Base-by-base conservation (phyloP, 2,888 invertebrate genomes). In the Nephrotoma appendiculata region DNA sequence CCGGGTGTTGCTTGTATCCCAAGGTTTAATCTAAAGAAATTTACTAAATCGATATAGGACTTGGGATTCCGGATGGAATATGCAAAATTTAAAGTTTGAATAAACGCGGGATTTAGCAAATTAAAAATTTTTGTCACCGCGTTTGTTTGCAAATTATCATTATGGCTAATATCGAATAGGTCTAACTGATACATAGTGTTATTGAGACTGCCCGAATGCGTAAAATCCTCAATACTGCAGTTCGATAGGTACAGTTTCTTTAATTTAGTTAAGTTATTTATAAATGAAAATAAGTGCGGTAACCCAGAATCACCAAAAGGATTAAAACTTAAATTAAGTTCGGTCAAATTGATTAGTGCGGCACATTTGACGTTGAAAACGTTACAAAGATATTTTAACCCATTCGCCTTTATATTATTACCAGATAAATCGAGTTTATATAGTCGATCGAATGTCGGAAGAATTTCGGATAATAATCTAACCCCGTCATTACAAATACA, bases 291-390 rank as follows among this genome's bases (percentile, higher is more conserved):
- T 57, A 94, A 88, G 71, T 91, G 89, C 85, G 90, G 89, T 1
- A 93, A 88, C 88, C 93, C 92, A 71, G 90, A 90, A 88, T 95
- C 93, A 0, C 93, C 93, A 87, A 97, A 92, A 0, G 94, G 94
- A 91, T 98, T 98, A 88, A 93, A 94, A 89, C 95, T 95, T 0
- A 98, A 90, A 89, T 96, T 94, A 0, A 98, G 89, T 87, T 93
- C 93, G 89, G 93, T 93, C 84, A 95, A 89, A 9, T 92, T 90
- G 83, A 90, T 88, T 0, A 90, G 89, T 90, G 86, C 92, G 92
- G 12, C 92, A 89, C 0, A 91, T 90, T 87, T 92, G 89, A 2
- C 92, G 87, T 92, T 91, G 86, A 93, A 93, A n/a, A 91, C 89
- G 57, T 92, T 92, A 7, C 93, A 88, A 5, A 95, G 89, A 11